phyloP scores from a whole-genome alignment of 92 coral and sea anemone species.

The Heteractis magnifica region DNA sequence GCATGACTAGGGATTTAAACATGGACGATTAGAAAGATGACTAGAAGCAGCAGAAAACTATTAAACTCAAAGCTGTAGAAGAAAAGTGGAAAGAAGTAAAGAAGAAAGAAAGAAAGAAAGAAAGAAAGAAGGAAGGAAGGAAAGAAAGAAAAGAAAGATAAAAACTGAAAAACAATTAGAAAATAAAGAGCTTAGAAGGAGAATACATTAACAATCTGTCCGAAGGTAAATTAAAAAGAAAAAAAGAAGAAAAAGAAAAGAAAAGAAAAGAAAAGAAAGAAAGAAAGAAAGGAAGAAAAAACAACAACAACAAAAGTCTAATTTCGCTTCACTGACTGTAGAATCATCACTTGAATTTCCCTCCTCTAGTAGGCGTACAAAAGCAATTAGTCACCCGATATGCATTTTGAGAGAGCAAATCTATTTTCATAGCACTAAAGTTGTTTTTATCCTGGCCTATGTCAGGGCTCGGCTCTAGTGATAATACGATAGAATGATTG shows the following conservation, averaged over 20 bases:
- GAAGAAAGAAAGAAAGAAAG: not conserved
- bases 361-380: not conserved
- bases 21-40: not conserved
- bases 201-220: too few species aligned
- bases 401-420: not conserved
- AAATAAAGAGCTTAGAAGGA: too few species aligned
- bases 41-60: not conserved
- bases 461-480: not conserved
- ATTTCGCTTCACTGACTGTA: too few species aligned
- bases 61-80: too few species aligned
- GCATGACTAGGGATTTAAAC: too few species aligned
- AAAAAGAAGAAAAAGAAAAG: not conserved
- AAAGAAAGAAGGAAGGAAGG: not conserved
- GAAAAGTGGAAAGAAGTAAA: too few species aligned
- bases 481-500: slow-evolving; percentile 5
- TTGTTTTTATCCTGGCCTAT: not conserved
- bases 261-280: not conserved
- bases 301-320: not conserved
- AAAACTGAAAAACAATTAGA: too few species aligned
- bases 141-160: too few species aligned
- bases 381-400: not conserved
- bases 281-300: not conserved
- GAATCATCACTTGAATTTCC: too few species aligned
- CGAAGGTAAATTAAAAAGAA: not conserved
- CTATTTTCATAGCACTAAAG: not conserved